Conservation (phyloP, 2,888 invertebrate species). For the Caenorhabditis sulstoni region DNA sequence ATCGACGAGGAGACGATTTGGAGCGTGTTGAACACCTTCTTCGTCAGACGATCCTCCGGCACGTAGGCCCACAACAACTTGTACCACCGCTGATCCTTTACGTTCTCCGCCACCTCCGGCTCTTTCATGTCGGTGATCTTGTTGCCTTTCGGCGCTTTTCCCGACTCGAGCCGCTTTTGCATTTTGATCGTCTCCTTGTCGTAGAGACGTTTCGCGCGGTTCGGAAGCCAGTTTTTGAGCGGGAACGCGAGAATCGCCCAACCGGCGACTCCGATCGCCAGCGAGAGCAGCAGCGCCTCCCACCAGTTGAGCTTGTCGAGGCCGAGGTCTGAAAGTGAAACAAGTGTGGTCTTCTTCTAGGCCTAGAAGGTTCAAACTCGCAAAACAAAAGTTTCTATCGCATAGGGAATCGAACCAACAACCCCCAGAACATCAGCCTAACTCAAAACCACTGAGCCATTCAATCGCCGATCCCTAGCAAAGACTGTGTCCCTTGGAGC, state of each 20-base stretch:
- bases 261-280: slow-evolving; percentile 58
- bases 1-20: slow-evolving; percentile 97
- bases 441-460: no score
- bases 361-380: no score
- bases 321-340: slow-evolving; percentile 62
- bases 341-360: no score
- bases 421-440: no score
- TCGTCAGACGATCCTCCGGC: slow-evolving; percentile 66
- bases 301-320: slow-evolving; percentile 64
- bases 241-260: slow-evolving; percentile 64
- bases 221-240: slow-evolving; percentile 61
- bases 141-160: slow-evolving; percentile 55
- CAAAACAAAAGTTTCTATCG: no score
- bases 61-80: slow-evolving; percentile 67
- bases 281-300: slow-evolving; percentile 62
- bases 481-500: no score
- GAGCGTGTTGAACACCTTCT: slow-evolving; percentile 84
- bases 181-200: slow-evolving; percentile 59
- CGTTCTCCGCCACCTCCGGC: slow-evolving; percentile 59
- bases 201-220: slow-evolving; percentile 60
- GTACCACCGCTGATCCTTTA: slow-evolving; percentile 69
- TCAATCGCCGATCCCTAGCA: no score
- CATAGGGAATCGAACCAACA: no score
- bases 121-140: slow-evolving; percentile 64
- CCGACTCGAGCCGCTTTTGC: slow-evolving; percentile 57